phyloP scores from a whole-genome alignment of 2,888 invertebrate genomes.

The Drosophila falleni region DNA sequence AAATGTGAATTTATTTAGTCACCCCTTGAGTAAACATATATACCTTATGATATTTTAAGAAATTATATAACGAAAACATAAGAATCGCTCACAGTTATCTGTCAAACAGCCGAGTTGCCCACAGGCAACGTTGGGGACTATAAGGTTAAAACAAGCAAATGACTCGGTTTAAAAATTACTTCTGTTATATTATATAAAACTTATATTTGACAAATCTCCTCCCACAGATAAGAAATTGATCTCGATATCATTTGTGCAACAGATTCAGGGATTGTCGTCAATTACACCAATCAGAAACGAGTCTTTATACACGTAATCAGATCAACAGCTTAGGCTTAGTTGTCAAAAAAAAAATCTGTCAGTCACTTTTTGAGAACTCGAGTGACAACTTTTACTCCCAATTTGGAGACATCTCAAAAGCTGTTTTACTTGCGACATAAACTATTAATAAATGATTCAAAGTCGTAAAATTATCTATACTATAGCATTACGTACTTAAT shows the following conservation, averaged over 20 bases:
- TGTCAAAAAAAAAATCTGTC: not conserved
- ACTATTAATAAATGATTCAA: not conserved
- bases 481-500: not conserved
- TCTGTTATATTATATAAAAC: too few relatives aligned
- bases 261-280: not conserved
- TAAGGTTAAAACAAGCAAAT: too few relatives aligned
- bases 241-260: not conserved
- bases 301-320: conserved; percentile 1
- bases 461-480: not conserved
- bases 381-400: conserved; percentile 22
- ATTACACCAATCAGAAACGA: not conserved
- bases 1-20: too few relatives aligned
- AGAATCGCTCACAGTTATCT: too few relatives aligned
- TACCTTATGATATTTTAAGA: too few relatives aligned
- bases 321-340: conserved; percentile 6
- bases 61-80: too few relatives aligned
- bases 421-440: conserved; percentile 10
- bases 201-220: not conserved
- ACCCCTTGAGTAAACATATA: too few relatives aligned
- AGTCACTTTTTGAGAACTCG: not conserved
- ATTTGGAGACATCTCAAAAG: conserved; percentile 13
- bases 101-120: too few relatives aligned
- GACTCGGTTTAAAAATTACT: too few relatives aligned
- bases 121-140: too few relatives aligned
- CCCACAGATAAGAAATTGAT: not conserved